Percentiles rank a stretch among this genome's conserved stretches.
These are phyloP conservation scores for Alloplasta piceator DNA, from an alignment of 2,888 invertebrate genomes.

Conservation along the genomic window DNA sequence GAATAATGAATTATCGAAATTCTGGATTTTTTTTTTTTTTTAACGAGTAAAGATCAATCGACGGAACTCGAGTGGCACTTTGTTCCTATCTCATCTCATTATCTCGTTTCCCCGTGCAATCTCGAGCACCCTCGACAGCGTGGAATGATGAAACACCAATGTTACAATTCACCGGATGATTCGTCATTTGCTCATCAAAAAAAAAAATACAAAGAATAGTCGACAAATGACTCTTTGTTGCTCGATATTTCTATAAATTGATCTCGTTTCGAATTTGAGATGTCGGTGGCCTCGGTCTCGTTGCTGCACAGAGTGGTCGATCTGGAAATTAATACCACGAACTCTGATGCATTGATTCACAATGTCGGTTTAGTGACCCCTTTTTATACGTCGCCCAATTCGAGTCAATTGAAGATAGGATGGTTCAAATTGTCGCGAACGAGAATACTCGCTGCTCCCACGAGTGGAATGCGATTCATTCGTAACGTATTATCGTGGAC, in stretches of 20 bases:
- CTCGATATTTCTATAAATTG: background rate
- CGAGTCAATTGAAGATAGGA: conserved; percentile 36
- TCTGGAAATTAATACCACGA: too few relatives aligned
- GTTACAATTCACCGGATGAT: background rate
- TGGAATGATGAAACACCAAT: background rate
- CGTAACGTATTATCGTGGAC: conserved; percentile 9
- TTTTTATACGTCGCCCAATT: conserved; percentile 38
- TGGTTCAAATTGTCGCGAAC: conserved; percentile 42
- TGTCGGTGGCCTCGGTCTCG: background rate
- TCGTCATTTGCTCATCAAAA: background rate
- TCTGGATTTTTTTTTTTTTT: background rate
- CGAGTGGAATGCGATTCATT: conserved; percentile 41
- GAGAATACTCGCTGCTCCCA: conserved; percentile 36
- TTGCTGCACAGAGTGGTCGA: too few relatives aligned
- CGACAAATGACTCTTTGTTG: background rate
- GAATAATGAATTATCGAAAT: background rate
- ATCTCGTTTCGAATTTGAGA: background rate
- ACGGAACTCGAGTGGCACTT: conserved; percentile 1
- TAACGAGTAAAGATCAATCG: background rate
- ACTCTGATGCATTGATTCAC: background rate
- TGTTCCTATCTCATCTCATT: background rate
- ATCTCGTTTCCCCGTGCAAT: background rate
- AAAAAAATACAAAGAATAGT: background rate
- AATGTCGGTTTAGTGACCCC: conserved; percentile 12
- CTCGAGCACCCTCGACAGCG: background rate